These are phyloP conservation scores for Ctenopoma multispine DNA, from an alignment of 2,797 vertebrate genomes.

Conservation along the genomic window DNA sequence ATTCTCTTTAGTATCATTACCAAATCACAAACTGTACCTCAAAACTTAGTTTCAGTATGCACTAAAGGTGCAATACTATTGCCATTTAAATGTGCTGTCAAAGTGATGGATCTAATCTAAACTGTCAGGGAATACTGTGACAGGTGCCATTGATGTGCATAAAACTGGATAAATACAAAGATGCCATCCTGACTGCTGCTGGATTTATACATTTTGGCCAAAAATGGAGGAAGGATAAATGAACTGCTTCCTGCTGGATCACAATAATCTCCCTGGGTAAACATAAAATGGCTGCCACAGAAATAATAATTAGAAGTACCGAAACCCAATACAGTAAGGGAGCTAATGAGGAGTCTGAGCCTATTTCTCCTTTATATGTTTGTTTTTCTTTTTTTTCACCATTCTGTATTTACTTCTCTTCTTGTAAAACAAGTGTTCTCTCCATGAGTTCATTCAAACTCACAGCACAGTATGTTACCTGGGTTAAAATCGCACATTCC, in stretches of 20 bases:
- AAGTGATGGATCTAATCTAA: slow-evolving; percentile 45
- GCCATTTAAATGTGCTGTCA: slow-evolving; percentile 44
- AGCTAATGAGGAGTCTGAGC: slow-evolving; percentile 16
- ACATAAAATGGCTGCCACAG: slow-evolving; percentile 56
- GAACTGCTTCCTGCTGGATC: slow-evolving; percentile 57
- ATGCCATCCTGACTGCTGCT: slow-evolving; percentile 45
- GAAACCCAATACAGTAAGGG: slow-evolving; percentile 21
- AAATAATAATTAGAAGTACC: slow-evolving; percentile 49
- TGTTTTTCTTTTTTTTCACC: not conserved
- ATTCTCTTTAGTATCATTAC: slow-evolving; percentile 6
- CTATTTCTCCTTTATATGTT: slow-evolving; percentile 21
- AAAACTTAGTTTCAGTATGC: slow-evolving; percentile 14
- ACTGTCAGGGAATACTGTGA: slow-evolving; percentile 20
- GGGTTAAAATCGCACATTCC: not conserved
- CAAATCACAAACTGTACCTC: slow-evolving; percentile 12
- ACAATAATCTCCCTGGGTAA: slow-evolving; percentile 61
- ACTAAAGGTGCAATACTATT: slow-evolving; percentile 20
- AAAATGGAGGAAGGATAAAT: slow-evolving; percentile 52
- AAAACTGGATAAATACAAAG: slow-evolving; percentile 57
- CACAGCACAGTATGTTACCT: not conserved
- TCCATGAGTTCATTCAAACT: not conserved
- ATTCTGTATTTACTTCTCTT: not conserved
- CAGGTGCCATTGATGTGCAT: slow-evolving; percentile 39
- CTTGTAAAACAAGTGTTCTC: not conserved
- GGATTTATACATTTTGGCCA: slow-evolving; percentile 57